These are phyloP conservation scores for Apistogramma diplotaenia DNA, from an alignment of 2,113 vertebrate species.

Conservation along the genomic window DNA sequence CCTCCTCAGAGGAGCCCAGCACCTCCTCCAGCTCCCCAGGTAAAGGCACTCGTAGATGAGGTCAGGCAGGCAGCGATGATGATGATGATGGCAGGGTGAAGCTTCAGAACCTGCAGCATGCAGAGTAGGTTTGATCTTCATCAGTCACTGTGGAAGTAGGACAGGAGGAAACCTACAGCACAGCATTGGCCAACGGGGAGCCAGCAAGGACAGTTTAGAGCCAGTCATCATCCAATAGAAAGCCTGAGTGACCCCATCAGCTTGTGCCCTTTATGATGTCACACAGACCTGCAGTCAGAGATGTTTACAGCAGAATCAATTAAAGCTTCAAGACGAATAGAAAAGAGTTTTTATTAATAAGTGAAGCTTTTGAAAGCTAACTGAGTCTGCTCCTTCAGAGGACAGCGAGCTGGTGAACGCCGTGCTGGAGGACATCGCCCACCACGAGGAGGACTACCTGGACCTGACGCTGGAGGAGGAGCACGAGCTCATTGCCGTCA, in stretches of 20 bases:
- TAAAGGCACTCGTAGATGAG: background rate
- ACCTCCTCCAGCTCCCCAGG: conserved; percentile 67
- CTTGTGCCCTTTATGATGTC: background rate
- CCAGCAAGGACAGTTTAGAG: background rate
- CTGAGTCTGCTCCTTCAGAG: conserved; percentile 59
- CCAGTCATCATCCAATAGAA: fast-evolving
- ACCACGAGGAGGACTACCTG: conserved; percentile 94
- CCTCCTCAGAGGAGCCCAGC: conserved; percentile 78
- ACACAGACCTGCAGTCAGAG: background rate
- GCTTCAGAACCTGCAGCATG: background rate
- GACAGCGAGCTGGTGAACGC: conserved; percentile 89
- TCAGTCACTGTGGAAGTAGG: background rate
- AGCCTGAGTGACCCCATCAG: background rate
- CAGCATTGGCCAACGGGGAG: background rate
- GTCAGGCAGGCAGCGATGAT: too few relatives aligned
- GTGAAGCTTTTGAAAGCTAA: too few relatives aligned
- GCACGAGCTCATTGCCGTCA: conserved; percentile 80
- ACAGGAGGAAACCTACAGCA: too few relatives aligned
- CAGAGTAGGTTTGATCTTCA: background rate
- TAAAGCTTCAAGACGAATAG: too few relatives aligned
- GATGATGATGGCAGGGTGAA: background rate
- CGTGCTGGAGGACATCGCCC: conserved; percentile 89
- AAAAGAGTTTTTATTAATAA: too few relatives aligned
- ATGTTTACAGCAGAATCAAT: background rate
- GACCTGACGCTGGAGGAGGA: conserved; percentile 95